phyloP scores from a whole-genome alignment of 2,113 vertebrate species.

The Larimichthys crocea region DNA sequence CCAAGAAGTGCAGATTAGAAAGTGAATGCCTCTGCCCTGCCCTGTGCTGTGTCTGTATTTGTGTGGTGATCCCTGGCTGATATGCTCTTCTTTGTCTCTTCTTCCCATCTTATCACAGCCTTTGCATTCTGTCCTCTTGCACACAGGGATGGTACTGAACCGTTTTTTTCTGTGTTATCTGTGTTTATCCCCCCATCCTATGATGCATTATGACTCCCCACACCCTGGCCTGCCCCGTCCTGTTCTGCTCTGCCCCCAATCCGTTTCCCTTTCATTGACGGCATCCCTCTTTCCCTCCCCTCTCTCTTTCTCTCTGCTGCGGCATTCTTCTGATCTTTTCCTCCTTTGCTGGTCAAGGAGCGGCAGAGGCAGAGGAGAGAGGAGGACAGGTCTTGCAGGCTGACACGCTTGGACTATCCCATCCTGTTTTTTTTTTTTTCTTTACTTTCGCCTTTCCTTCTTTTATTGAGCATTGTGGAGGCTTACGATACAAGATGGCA shows the following conservation, averaged over 20 bases:
- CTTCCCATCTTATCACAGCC: slow-evolving; percentile 31
- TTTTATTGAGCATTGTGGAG: neutral
- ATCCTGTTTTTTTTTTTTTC: neutral
- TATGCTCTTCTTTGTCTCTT: slow-evolving; percentile 31
- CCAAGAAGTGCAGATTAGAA: slow-evolving; percentile 4
- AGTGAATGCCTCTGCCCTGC: neutral
- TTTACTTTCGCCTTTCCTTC: slow-evolving; percentile 25
- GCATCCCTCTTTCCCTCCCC: slow-evolving; percentile 43
- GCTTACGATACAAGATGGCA: slow-evolving; percentile 67
- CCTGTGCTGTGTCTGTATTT: slow-evolving; percentile 49
- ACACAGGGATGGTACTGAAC: slow-evolving; percentile 66
- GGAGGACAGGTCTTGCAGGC: slow-evolving; percentile 24
- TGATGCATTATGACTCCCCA: slow-evolving; percentile 57
- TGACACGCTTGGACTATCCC: slow-evolving; percentile 41
- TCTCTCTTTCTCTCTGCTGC: slow-evolving; percentile 19
- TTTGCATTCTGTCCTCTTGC: slow-evolving; percentile 30
- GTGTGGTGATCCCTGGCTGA: slow-evolving; percentile 30
- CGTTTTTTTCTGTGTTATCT: slow-evolving; percentile 67
- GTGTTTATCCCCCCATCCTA: slow-evolving; percentile 64
- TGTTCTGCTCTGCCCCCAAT: slow-evolving; percentile 51
- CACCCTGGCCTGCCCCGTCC: slow-evolving; percentile 60
- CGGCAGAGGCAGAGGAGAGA: slow-evolving; percentile 50
- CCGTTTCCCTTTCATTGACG: slow-evolving; percentile 58
- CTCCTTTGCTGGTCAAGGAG: slow-evolving; percentile 68
- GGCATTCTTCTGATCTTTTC: slow-evolving; percentile 67